Evolutionary conservation across 2,888 invertebrate species (phyloP), one percentile per base, ranked within the genome.

Genomic region (Disparrhopalites patrizii): DNA sequence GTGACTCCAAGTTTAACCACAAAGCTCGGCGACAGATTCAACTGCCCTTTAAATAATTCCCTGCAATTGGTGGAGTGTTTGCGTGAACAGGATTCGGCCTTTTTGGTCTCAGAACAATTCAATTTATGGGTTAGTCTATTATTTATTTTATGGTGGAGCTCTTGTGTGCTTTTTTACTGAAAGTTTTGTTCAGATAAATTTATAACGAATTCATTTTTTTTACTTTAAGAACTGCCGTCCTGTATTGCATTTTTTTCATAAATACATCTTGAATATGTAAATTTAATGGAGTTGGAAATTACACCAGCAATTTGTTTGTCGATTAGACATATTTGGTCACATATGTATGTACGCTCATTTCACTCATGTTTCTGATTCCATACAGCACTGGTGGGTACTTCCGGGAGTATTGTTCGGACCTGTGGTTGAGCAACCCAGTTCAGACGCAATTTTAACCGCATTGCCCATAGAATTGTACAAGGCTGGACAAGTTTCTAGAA

Each of bases 41-140:
- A 58, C 20, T 65, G 65, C 28, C 65, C 65, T 27, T 20, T 65
- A 18, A 56, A 65, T 40, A 40, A 36, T 20, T 65, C 65, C 10
- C 5, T 5, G 1, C 47, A 57, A 7, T 33, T 65, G 50, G 65
- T 65, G 20, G 65, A 65, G 25, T 64, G 64, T 50, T 55, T 64
- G 3, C 56, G 64, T 31, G 31, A 50, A 31, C n/a, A 5, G 25
- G 63, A 63, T 55, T 58, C 65, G 5, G 40, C 65, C 1, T 65
- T 65, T 38, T 27, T 65, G 3, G 65, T 65, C 51, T 58, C 58
- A 23, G 65, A 65, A 18, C 65, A 65, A 58, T 65, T 57, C 23
- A 65, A 65, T 65, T 36, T 65, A 38, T 65, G 50, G 50, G 65
- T 65, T 38, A 58, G 65, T 65, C n/a, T n/a, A n/a, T n/a, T n/a